Evolutionary conservation across 2,888 invertebrate genomes (phyloP), one percentile per base, ranked within the genome.

Genomic region (Busseola fusca): DNA sequence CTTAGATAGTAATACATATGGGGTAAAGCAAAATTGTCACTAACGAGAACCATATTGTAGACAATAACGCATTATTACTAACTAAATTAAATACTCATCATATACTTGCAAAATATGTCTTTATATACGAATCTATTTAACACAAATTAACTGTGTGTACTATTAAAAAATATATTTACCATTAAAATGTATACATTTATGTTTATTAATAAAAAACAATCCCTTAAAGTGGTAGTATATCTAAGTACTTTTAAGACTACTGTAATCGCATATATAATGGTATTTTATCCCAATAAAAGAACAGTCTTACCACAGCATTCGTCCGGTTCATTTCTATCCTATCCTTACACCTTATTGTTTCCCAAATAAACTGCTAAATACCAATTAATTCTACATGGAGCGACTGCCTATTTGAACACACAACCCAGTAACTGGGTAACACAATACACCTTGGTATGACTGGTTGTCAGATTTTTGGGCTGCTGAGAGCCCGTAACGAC

Each of bases 1-100:
- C 45, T 73, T 25, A n/a, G 25, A 66, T 40, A n/a, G 30, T 52
- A 59, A 27, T 74, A 52, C 48, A 6, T 64, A 58, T 52, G 34
- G 52, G 4, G 34, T 40, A 14, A 10, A 57, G 1, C 14, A 10
- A 34, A 42, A 48, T 27, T 0, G 18, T 7, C 16, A n/a, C 14
- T 40, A 56, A 48, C 27, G 12, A 54, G 54, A 45, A 27, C 18
- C 16, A 37, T 27, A 27, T 14, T 30, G n/a, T 21, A 18, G 21
- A 18, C 27, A 14, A 4, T 18, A 18, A 37, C 4, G 12, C 25
- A 60, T 25, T 27, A 16, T 27, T 45, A 21, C 7, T 27, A 42
- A 21, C 14, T 27, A 27, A 21, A 42, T 27, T 10, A 60, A 27
- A 60, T 42, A 27, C 14, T 4, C 7, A 27, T 18, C 10, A 60